Evolutionary conservation across 2,797 vertebrate species (phyloP).

Genomic region (Toxotes lorentzi): DNA sequence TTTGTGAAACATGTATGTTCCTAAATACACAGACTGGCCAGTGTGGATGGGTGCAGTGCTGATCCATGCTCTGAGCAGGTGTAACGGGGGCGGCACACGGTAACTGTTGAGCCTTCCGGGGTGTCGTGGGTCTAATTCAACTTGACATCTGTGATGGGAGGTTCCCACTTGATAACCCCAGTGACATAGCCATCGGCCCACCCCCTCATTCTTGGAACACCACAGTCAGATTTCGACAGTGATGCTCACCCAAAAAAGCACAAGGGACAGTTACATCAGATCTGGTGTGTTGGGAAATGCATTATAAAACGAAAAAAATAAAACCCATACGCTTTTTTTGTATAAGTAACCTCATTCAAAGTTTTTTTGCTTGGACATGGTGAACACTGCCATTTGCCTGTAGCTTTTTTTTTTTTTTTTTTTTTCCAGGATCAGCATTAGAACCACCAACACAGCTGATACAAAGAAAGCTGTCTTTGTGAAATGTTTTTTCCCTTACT

Average conservation of each 20-base stretch:
- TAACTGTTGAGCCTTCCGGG: slow-evolving; percentile 50
- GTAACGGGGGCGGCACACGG: slow-evolving; percentile 29
- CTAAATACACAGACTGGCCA: slow-evolving; percentile 6
- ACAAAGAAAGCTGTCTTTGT: neutral
- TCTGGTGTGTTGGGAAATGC: neutral
- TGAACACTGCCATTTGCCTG: neutral
- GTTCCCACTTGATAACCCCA: slow-evolving; percentile 50
- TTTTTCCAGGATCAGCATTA: neutral
- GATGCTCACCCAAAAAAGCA: slow-evolving; percentile 16
- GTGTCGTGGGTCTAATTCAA: slow-evolving; percentile 59
- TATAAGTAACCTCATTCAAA: neutral
- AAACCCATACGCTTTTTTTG: neutral
- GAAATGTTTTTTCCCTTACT: neutral
- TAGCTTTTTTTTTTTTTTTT: neutral
- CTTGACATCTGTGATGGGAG: slow-evolving; percentile 68
- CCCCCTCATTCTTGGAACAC: slow-evolving; percentile 18
- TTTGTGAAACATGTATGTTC: neutral
- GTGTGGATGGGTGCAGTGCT: slow-evolving; percentile 1
- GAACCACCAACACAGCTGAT: neutral
- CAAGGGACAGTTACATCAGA: slow-evolving; percentile 18
- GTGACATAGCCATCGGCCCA: slow-evolving; percentile 47
- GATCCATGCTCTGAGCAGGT: slow-evolving; percentile 49
- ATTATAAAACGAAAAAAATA: neutral
- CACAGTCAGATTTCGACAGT: slow-evolving; percentile 23
- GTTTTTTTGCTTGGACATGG: neutral